Base-by-base conservation (phyloP, 2,797 vertebrate genomes). In the Etheostoma nigrum region DNA sequence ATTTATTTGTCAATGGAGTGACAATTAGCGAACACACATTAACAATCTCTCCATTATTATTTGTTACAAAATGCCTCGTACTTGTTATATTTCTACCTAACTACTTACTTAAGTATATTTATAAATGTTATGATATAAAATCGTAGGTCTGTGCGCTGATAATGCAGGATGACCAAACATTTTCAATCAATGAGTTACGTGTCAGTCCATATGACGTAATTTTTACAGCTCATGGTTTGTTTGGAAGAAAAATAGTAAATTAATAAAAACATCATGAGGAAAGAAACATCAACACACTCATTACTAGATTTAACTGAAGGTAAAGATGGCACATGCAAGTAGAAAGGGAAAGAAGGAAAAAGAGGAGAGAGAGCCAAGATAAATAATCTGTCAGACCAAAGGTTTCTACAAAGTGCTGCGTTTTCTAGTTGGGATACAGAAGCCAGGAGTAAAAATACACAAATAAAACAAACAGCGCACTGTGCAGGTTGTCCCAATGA, bases 401-500 rank as follows among this genome's bases (percentile, higher is more conserved):
- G 52, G 16, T 33, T n/a, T 68, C 19, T 33, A 18, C 19, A 62
- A 67, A 47, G 53, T 40, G 25, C 45, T 27, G 45, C 0, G 11
- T 27, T 67, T 60, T 67, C 36, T 54, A 63, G 51, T 21, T 60
- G 18, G 44, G 23, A 36, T 11, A 48, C 6, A 62, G 14, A 61
- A 21, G 19, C 44, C 12, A 65, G 15, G 18, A 36, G 14, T 42
- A 30, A 61, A 72, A 68, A 55, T 0, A 36, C n/a, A 55, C 7
- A 72, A 48, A 21, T 33, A 10, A 36, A 21, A 15, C n/a, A 19
- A 61, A 19, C 47, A 21, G 63, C 10, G 30, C 13, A 55, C 12
- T 11, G 30, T 12, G 47, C 42, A 40, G 11, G 49, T 51, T 58
- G 57, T 72, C 67, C 51, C 1, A 19, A 65, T 52, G 62, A 76